Conservation (phyloP, 2,797 vertebrate species). For the Acanthurus leucopareius region DNA sequence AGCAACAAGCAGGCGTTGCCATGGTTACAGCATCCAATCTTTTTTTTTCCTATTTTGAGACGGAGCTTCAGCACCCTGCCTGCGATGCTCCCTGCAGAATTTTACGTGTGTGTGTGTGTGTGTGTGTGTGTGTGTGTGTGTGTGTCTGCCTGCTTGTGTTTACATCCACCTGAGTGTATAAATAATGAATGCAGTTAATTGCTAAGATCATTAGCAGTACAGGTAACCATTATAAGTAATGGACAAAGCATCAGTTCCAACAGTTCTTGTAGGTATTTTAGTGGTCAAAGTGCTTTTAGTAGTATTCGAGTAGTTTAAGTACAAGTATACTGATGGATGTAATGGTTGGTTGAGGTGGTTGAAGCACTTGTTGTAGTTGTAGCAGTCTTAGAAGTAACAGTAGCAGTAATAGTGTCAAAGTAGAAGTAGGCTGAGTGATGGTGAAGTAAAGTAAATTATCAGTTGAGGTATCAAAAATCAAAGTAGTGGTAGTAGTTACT, state of each 20-base stretch:
- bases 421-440: too few species aligned
- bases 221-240: background rate
- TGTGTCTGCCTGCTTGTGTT: constrained; percentile 26
- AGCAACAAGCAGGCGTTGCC: constrained; percentile 39
- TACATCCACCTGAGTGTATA: background rate
- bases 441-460: too few species aligned
- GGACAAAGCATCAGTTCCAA: too few species aligned
- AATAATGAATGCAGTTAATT: background rate
- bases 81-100: background rate
- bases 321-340: too few species aligned
- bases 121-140: constrained; percentile 20
- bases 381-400: background rate
- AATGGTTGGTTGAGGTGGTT: too few species aligned
- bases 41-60: constrained; percentile 3
- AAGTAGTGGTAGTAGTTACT: background rate
- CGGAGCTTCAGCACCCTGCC: background rate
- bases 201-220: background rate
- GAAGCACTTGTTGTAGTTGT: background rate
- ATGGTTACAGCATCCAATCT: constrained; percentile 57
- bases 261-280: too few species aligned
- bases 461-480: background rate
- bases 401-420: background rate
- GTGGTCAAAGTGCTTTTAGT: too few species aligned
- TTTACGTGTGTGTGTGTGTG: background rate
- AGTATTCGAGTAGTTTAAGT: background rate